A percentile compares a stretch with the other conserved stretches of the same genome.
Conservation (phyloP, 2,888 invertebrate genomes). For the Cacoxenus indagator region DNA sequence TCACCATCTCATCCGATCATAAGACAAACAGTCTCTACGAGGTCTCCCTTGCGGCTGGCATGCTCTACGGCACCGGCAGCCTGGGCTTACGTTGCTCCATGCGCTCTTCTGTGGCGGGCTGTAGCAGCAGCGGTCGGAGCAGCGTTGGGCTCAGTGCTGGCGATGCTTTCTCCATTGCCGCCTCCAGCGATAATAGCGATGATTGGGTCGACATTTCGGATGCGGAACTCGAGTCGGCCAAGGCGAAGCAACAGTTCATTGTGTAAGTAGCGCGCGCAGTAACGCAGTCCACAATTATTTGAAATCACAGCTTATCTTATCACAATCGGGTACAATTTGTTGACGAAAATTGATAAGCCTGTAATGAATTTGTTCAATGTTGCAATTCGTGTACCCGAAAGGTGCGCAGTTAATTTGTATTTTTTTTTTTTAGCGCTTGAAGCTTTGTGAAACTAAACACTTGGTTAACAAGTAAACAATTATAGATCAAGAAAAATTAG, state of each 20-base stretch:
- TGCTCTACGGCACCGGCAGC: conserved; percentile 44
- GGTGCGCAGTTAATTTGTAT: background rate
- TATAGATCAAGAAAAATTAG: too few species aligned
- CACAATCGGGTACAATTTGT: conserved; percentile 16
- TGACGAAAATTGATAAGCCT: background rate
- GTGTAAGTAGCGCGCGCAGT: conserved; percentile 67
- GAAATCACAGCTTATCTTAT: conserved; percentile 49
- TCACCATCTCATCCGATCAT: conserved; percentile 69
- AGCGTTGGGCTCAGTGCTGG: conserved; percentile 21
- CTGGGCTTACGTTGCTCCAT: conserved; percentile 46
- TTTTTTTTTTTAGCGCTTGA: background rate
- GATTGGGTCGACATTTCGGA: conserved; percentile 71
- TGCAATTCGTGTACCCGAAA: background rate
- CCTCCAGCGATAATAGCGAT: conserved; percentile 68
- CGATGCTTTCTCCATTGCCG: conserved; percentile 53
- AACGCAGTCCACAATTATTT: conserved; percentile 33
- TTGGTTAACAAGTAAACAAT: too few species aligned
- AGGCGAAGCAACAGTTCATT: conserved; percentile 62
- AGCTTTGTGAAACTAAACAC: too few species aligned
- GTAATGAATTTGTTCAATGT: background rate
- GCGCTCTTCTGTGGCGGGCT: conserved; percentile 35
- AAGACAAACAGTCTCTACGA: conserved; percentile 70
- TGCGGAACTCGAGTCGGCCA: conserved; percentile 35
- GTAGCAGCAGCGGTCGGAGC: conserved; percentile 33
- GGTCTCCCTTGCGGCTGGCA: conserved; percentile 57